These are phyloP conservation scores for Acanthosepion pharaonis DNA, from an alignment of 2,888 invertebrate genomes.

Conservation along the genomic window DNA sequence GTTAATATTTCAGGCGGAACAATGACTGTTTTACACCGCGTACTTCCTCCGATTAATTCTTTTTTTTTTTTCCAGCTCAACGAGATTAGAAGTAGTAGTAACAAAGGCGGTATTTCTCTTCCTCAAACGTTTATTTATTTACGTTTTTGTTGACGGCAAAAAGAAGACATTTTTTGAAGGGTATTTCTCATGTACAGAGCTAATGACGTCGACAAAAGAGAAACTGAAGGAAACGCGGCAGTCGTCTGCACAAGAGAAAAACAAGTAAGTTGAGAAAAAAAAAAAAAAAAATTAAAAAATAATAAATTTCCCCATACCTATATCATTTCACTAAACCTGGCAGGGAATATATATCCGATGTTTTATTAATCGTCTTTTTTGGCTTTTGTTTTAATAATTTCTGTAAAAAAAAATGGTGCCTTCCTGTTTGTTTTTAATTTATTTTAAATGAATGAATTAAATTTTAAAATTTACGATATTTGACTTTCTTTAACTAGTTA, in stretches of 20 bases:
- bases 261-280: neutral
- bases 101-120: neutral
- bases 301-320: neutral
- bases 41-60: neutral
- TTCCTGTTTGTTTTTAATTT: neutral
- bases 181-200: neutral
- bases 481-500: neutral
- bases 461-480: neutral
- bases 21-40: neutral
- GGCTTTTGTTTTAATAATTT: neutral
- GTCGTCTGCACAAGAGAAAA: conserved; percentile 12
- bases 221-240: neutral
- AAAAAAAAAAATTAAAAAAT: neutral
- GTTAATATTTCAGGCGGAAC: neutral
- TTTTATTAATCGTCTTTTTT: too few relatives aligned
- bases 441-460: neutral
- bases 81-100: neutral
- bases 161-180: neutral
- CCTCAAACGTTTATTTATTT: neutral
- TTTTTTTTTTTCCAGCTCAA: neutral
- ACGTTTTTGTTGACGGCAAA: neutral
- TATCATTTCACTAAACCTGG: too few relatives aligned
- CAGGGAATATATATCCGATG: too few relatives aligned
- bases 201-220: neutral
- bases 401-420: neutral